phyloP scores from a whole-genome alignment of 2,888 invertebrate genomes.

The Eumacrocentrus americanus region DNA sequence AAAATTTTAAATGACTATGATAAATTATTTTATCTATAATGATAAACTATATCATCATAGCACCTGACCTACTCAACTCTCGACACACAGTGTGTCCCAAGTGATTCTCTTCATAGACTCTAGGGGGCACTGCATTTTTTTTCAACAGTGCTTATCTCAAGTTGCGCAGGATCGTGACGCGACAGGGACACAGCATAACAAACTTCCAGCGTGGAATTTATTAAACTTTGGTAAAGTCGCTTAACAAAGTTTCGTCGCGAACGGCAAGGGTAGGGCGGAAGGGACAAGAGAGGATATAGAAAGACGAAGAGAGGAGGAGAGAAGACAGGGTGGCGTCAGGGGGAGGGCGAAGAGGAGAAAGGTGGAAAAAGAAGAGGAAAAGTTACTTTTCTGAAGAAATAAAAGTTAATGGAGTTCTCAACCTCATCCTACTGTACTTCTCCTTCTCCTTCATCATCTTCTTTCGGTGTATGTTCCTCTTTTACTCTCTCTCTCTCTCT shows the following conservation, averaged over 20 bases:
- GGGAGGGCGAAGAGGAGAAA: constrained; percentile 6
- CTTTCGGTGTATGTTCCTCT: constrained; percentile 6
- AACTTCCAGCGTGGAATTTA: constrained; percentile 58
- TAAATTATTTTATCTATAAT: too few species aligned
- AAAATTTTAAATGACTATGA: background rate
- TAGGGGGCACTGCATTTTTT: background rate
- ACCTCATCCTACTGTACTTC: constrained; percentile 36
- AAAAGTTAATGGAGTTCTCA: constrained; percentile 60
- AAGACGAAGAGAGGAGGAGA: constrained; percentile 13
- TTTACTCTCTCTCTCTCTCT: constrained; percentile 20
- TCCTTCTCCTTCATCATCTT: constrained; percentile 27
- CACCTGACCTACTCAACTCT: too few species aligned
- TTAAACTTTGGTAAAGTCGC: constrained; percentile 60
- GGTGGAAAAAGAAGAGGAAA: constrained; percentile 36
- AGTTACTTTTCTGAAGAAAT: constrained; percentile 58
- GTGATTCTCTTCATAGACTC: background rate
- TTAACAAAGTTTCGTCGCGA: constrained; percentile 55
- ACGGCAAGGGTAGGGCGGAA: constrained; percentile 32
- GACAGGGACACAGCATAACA: constrained; percentile 28
- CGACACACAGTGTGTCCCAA: background rate
- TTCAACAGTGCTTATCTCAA: constrained; percentile 10
- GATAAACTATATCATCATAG: too few species aligned
- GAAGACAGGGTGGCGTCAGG: constrained; percentile 13
- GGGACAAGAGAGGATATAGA: constrained; percentile 10
- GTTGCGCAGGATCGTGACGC: constrained; percentile 1